Percentiles rank a stretch among this genome's conserved stretches.
These are phyloP conservation scores for Potamilus streckersoni DNA, from an alignment of 1,140 invertebrate genomes.

Conservation along the genomic window DNA sequence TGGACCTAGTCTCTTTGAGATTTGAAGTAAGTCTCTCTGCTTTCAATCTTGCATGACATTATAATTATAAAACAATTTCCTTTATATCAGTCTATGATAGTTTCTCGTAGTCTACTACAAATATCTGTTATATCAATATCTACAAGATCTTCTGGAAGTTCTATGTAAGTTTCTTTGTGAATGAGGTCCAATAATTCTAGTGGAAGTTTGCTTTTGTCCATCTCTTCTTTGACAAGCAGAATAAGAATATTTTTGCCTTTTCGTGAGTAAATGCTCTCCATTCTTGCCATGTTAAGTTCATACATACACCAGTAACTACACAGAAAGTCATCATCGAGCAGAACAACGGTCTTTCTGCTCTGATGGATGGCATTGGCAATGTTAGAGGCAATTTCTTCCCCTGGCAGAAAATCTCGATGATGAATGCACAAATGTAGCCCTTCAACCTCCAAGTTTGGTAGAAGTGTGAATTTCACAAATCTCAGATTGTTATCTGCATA, in stretches of 20 bases:
- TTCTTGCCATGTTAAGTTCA: slow-evolving; percentile 69
- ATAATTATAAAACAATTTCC: too few species aligned
- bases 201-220: slow-evolving; percentile 25
- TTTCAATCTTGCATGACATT: too few species aligned
- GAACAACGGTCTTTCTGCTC: slow-evolving; percentile 74
- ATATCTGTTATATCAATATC: too few species aligned
- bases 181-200: slow-evolving; percentile 28
- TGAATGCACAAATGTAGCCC: too few species aligned
- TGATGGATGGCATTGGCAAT: slow-evolving; percentile 72
- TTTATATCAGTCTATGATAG: too few species aligned
- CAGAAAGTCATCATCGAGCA: slow-evolving; percentile 75
- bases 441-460: too few species aligned
- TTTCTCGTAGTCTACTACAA: too few species aligned
- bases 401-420: too few species aligned
- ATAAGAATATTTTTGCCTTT: slow-evolving; percentile 31
- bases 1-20: too few species aligned
- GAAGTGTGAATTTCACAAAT: too few species aligned
- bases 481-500: too few species aligned
- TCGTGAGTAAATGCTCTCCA: slow-evolving; percentile 39
- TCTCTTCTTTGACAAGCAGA: slow-evolving; percentile 36
- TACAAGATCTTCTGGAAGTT: slow-evolving; percentile 20
- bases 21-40: too few species aligned
- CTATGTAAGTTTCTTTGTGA: slow-evolving; percentile 31
- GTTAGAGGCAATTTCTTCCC: slow-evolving; percentile 71
- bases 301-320: slow-evolving; percentile 63